Evolutionary conservation across 1,140 invertebrate species (phyloP), one percentile per base, ranked within the genome.

Genomic region (Conopomorpha cramerella): DNA sequence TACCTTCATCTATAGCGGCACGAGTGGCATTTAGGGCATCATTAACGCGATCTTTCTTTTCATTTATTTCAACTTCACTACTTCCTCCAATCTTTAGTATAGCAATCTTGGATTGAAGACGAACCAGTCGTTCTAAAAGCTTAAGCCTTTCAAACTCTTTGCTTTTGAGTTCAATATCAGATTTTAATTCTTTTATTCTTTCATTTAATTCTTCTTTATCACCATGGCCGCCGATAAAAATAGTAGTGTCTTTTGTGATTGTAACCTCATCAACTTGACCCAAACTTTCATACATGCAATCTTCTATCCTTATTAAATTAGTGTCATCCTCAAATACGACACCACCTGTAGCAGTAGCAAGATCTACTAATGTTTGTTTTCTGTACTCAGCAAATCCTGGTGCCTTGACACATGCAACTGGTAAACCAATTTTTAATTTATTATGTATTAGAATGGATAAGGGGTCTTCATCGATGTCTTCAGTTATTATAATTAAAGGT

Each of bases 321-420:
- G 89, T 91, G 57, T 99, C 96, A 71, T 99, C 96, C 29, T 95
- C 95, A 67, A 98, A 96, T 1, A 98, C 92, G 59, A 95, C 89
- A 28, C 91, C 96, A 37, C 96, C 96, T 4, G 94, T 93, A n/a
- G 95, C 84, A 55, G 97, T 90, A 3, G 96, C 96, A 88, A 99
- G 97, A 61, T 99, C 96, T 49, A 91, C 86, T 0, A 99, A 74
- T 0, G 93, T 96, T 16, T 92, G 89, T 79, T 98, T 99, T 18
- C 96, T 84, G 52, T 98, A 98, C 57, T 99, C 96, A 34, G 96
- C 96, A 77, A 99, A 99, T 6, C 96, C 96, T 37, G 96, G 96
- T 1, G 96, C 96, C 72, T 99, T 99, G 0, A 99, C 95, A 35
- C 96, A 96, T 39, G 89, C 94, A 12, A 99, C 93, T 80, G 93